Percentiles rank a stretch among this genome's conserved stretches.
phyloP scores from a whole-genome alignment of 2,888 invertebrate genomes.

The Apamea sordens region DNA sequence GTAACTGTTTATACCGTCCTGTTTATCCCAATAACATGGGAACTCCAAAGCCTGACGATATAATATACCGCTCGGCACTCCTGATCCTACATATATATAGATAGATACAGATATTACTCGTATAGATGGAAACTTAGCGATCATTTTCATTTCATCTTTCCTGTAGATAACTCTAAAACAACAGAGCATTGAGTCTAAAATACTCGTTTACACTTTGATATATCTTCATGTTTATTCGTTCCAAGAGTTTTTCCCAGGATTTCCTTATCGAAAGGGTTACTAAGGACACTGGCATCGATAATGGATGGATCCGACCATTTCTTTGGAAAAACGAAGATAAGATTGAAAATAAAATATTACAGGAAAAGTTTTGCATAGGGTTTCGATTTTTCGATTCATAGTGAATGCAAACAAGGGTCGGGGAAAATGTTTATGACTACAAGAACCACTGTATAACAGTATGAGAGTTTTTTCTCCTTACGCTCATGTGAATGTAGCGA shows the following conservation, averaged over 20 bases:
- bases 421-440: not conserved
- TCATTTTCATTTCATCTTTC: not conserved
- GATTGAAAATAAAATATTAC: slow-evolving; percentile 46
- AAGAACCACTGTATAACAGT: too few species aligned
- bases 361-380: slow-evolving; percentile 28
- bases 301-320: slow-evolving; percentile 43
- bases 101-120: too few species aligned
- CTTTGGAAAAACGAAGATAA: slow-evolving; percentile 38
- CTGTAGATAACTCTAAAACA: slow-evolving; percentile 10
- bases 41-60: too few species aligned
- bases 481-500: too few species aligned
- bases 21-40: too few species aligned
- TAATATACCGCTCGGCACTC: too few species aligned
- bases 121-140: not conserved
- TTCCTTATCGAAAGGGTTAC: slow-evolving; percentile 59
- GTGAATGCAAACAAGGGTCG: not conserved
- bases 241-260: slow-evolving; percentile 29
- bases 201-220: slow-evolving; percentile 43
- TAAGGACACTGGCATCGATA: slow-evolving; percentile 41
- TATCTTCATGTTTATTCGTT: slow-evolving; percentile 53
- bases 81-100: too few species aligned
- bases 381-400: slow-evolving; percentile 11
- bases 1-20: too few species aligned
- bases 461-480: too few species aligned
- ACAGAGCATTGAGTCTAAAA: slow-evolving; percentile 29